Conservation (phyloP, 1,140 invertebrate genomes). For the Aphidius gifuensis region DNA sequence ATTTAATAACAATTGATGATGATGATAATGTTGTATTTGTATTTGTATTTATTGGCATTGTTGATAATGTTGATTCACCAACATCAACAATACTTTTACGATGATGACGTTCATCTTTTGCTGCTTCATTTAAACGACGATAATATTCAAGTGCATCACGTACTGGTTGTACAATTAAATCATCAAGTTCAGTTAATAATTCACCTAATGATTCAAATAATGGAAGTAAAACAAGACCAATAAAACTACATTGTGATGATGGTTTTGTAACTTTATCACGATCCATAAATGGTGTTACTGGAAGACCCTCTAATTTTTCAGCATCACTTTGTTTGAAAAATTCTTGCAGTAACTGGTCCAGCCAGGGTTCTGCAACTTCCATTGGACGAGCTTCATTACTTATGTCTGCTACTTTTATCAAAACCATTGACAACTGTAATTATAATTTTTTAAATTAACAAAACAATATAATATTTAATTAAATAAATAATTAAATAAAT, state of each 20-base stretch:
- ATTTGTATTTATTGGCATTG: no score
- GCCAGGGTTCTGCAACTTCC: conserved; percentile 82
- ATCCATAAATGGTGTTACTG: conserved; percentile 87
- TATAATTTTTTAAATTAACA: background rate
- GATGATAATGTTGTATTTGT: no score
- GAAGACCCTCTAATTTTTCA: conserved; percentile 80
- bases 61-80: conserved; percentile 37
- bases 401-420: conserved; percentile 85
- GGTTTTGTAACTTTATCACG: conserved; percentile 86
- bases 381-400: conserved; percentile 83
- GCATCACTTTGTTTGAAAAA: conserved; percentile 82
- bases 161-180: conserved; percentile 62
- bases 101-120: conserved; percentile 61
- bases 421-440: conserved; percentile 74
- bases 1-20: conserved; percentile 49
- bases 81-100: conserved; percentile 61
- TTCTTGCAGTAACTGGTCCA: conserved; percentile 75
- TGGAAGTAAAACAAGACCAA: conserved; percentile 78
- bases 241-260: conserved; percentile 82
- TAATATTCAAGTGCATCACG: conserved; percentile 62
- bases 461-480: background rate
- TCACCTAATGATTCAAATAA: conserved; percentile 75
- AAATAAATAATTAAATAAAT: background rate
- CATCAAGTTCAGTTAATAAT: conserved; percentile 67
- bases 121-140: conserved; percentile 63